A percentile compares a stretch with the other conserved stretches of the same genome.
These are phyloP conservation scores for Cebidichthys violaceus DNA, from an alignment of 2,113 vertebrate genomes.

Conservation along the genomic window DNA sequence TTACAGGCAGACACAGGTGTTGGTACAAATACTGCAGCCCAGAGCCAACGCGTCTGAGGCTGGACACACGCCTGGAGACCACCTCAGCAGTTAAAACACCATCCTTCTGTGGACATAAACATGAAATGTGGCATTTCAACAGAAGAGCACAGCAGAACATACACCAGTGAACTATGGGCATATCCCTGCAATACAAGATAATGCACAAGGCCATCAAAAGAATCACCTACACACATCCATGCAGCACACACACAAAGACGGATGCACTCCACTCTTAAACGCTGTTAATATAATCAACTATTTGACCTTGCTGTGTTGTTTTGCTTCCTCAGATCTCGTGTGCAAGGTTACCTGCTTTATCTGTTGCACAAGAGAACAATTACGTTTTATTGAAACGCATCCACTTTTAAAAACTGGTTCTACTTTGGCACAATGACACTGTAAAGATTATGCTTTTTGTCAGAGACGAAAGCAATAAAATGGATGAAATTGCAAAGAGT, in stretches of 20 bases:
- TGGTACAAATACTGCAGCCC: slow-evolving; percentile 87
- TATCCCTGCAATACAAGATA: background rate
- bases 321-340: slow-evolving; percentile 46
- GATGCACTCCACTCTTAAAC: background rate
- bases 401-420: background rate
- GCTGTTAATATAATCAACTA: background rate
- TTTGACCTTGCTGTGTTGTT: slow-evolving; percentile 63
- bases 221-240: slow-evolving; percentile 22
- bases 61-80: slow-evolving; percentile 79
- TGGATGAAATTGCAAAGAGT: background rate
- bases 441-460: background rate
- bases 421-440: background rate
- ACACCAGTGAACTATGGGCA: background rate
- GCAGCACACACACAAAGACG: background rate
- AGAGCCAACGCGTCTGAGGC: slow-evolving; percentile 81
- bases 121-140: background rate
- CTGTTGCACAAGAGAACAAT: slow-evolving; percentile 56
- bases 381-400: background rate
- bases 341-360: slow-evolving; percentile 65
- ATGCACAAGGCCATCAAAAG: slow-evolving; percentile 13
- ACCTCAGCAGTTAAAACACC: slow-evolving; percentile 83
- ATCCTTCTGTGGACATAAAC: slow-evolving; percentile 66
- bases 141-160: background rate
- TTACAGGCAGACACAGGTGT: slow-evolving; percentile 87
- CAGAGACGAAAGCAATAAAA: background rate